Base-by-base conservation (phyloP, 2,113 vertebrate genomes). In the Cercopithecus mona region DNA sequence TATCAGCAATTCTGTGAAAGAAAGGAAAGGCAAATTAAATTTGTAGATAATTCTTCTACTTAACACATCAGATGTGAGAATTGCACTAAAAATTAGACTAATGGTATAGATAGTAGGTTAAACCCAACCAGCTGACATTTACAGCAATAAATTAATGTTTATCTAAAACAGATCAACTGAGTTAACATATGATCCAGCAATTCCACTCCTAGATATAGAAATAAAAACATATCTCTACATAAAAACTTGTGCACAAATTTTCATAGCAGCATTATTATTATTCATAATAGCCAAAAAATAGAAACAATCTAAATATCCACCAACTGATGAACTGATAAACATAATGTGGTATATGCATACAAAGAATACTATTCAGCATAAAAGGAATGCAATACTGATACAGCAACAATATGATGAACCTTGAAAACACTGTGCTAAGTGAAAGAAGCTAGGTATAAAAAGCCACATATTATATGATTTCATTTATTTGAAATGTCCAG, bases 161-260 rank as follows among this genome's bases (percentile, higher is more conserved):
- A 85, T 81, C 89, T 86, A 75, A 92, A 96, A 93, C 73, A 95
- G 78, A 84, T 73, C 79, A 66, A 94, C 13, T 68, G 22, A 70
- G 16, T 86, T 96, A 86, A 9, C 40, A 35, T 5, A 73, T 32
- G 61, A 90, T 4, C 22, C 8, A 82, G 75, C 64, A 94, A 96
- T 75, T 83, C 70, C n/a, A 95, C 50, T 91, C 48, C 45, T 89
- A 76, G 11, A 8, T 75, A 93, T 32, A 97, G 45, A 87, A 96
- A 83, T 80, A 23, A 94, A 97, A 88, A 61, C 12, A 52, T 57
- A 38, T 1, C 32, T 55, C 27, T 16, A 91, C 25, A 64, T 32
- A 83, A 96, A 96, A 94, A 70, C 35, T 20, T 57, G 32, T 66
- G 88, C 14, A 70, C n/a, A 25, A 93, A 80, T 57, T 20, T 70